Evolutionary conservation across 2,113 vertebrate species (phyloP).

Genomic region (Platichthys flesus): DNA sequence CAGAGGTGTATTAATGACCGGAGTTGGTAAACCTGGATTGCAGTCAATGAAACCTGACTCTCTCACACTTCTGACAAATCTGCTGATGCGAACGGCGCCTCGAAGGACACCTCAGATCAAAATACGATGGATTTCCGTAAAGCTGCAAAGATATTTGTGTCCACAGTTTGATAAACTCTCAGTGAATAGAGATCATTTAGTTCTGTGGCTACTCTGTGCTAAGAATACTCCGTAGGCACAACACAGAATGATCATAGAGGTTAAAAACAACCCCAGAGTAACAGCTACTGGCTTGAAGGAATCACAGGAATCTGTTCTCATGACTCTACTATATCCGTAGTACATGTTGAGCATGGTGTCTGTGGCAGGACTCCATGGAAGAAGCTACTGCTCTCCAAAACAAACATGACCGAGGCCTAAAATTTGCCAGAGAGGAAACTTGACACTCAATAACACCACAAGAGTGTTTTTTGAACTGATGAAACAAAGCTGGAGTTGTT

Average conservation of each 20-base stretch:
- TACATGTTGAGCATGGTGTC: background rate
- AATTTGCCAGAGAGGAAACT: background rate
- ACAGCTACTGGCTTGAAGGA: background rate
- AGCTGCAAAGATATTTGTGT: too few relatives aligned
- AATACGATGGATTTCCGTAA: too few relatives aligned
- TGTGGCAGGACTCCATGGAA: too few relatives aligned
- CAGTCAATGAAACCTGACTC: too few relatives aligned
- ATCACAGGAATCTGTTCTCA: background rate
- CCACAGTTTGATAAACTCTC: too few relatives aligned
- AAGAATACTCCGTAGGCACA: background rate
- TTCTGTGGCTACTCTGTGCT: background rate
- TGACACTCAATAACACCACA: background rate
- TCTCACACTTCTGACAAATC: too few relatives aligned
- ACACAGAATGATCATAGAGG: background rate
- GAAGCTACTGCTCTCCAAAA: background rate
- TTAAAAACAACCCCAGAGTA: background rate
- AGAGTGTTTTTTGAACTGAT: too few relatives aligned
- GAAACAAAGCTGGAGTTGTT: background rate
- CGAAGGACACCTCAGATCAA: too few relatives aligned
- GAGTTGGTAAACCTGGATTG: too few relatives aligned
- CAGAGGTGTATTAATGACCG: too few relatives aligned
- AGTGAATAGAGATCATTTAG: too few relatives aligned
- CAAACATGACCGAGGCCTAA: background rate
- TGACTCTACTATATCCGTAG: background rate
- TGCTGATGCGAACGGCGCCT: too few relatives aligned